phyloP scores from a whole-genome alignment of 2,113 vertebrate genomes.

The Dissostichus mawsoni region DNA sequence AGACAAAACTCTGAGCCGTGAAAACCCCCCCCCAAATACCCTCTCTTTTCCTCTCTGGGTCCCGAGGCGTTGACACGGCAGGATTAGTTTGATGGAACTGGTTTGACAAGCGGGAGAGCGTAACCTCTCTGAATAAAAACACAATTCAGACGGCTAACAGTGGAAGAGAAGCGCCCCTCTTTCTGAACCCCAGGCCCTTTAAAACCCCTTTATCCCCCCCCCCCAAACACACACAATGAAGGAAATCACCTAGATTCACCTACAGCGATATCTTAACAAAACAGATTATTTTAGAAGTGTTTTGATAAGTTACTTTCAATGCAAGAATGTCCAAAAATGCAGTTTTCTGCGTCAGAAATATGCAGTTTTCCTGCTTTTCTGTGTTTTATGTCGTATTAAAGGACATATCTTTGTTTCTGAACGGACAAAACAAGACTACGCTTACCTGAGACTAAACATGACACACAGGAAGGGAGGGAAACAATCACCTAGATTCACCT shows the following conservation, averaged over 20 bases:
- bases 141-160: slow-evolving; percentile 38
- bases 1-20: slow-evolving; percentile 49
- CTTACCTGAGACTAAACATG: too few species aligned
- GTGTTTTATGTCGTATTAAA: too few species aligned
- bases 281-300: background rate
- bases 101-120: slow-evolving; percentile 70
- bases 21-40: slow-evolving; percentile 8
- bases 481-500: too few species aligned
- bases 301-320: too few species aligned
- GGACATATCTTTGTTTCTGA: too few species aligned
- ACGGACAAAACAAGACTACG: too few species aligned
- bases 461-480: too few species aligned
- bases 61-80: slow-evolving; percentile 53
- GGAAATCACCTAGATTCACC: slow-evolving; percentile 14
- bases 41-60: slow-evolving; percentile 48
- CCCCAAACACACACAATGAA: too few species aligned
- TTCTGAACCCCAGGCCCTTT: slow-evolving; percentile 17
- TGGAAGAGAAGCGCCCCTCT: slow-evolving; percentile 30
- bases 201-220: too few species aligned
- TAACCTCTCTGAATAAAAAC: slow-evolving; percentile 62
- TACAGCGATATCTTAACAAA: slow-evolving; percentile 1
- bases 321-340: too few species aligned
- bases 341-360: too few species aligned
- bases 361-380: too few species aligned
- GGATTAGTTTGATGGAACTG: slow-evolving; percentile 73